phyloP scores from a whole-genome alignment of 2,113 vertebrate genomes.

The Oreotrochilus melanogaster region DNA sequence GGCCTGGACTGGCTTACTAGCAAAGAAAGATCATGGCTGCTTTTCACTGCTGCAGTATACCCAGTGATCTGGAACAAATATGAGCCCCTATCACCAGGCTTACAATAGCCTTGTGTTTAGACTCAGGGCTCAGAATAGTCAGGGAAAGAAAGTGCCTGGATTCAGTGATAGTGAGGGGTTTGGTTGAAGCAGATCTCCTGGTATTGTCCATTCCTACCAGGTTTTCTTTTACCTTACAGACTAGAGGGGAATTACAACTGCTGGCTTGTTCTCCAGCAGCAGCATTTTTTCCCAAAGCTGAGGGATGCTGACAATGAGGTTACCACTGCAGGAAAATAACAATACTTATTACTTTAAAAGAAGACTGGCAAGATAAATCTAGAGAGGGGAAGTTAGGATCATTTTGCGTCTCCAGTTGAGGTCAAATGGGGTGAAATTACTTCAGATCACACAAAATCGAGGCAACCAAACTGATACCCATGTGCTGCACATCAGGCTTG shows the following conservation, averaged over 20 bases:
- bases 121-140: not conserved
- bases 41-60: constrained; percentile 6
- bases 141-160: not conserved
- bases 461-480: not conserved
- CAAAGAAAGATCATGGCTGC: not conserved
- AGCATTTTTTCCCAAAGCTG: not conserved
- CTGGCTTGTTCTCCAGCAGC: not conserved
- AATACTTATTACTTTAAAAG: not conserved
- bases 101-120: not conserved
- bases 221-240: not conserved
- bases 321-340: not conserved
- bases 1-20: not conserved
- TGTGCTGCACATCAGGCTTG: not conserved
- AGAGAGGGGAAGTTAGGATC: not conserved
- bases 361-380: not conserved
- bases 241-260: not conserved
- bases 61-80: constrained; percentile 30
- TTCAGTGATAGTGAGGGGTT: not conserved
- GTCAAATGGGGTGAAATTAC: not conserved
- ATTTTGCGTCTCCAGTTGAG: not conserved
- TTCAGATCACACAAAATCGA: not conserved
- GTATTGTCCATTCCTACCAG: not conserved
- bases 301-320: not conserved
- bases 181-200: not conserved
- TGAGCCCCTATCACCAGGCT: not conserved